Conservation (phyloP, 2,797 vertebrate species). For the Labeo calbasu region DNA sequence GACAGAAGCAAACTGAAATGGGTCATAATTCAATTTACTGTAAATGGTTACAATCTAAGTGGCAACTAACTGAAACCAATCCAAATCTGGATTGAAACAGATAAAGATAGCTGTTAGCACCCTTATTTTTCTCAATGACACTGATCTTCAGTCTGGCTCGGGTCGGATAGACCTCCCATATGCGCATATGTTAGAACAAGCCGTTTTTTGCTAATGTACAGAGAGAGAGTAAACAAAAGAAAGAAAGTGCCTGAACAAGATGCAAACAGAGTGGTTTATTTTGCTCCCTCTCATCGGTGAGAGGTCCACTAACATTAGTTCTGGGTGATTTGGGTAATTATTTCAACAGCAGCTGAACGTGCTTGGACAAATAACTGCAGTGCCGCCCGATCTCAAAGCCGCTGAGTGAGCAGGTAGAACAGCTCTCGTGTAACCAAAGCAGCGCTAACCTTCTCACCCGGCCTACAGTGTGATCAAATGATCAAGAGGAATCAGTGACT, state of each 20-base stretch:
- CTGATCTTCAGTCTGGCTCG: not conserved
- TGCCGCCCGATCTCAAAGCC: constrained; percentile 3
- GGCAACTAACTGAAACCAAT: not conserved
- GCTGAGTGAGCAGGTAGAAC: constrained; percentile 10
- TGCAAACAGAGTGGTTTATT: constrained; percentile 29
- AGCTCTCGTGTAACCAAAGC: not conserved
- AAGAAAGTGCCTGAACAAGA: constrained; percentile 8
- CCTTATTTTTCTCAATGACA: not conserved
- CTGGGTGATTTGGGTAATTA: constrained; percentile 61
- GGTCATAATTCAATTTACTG: not conserved
- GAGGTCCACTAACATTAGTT: constrained; percentile 59
- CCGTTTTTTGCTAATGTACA: not conserved
- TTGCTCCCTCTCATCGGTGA: not conserved
- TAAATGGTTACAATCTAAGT: not conserved
- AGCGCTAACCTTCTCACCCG: not conserved
- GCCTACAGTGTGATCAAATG: not conserved
- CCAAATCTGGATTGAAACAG: not conserved
- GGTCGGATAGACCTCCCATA: not conserved
- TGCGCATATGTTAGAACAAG: not conserved
- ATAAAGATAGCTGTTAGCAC: not conserved
- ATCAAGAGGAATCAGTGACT: not conserved
- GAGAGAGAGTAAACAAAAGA: constrained; percentile 5
- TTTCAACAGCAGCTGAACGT: constrained; percentile 45
- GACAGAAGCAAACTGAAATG: not conserved
- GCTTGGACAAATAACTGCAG: constrained; percentile 12